Evolutionary conservation across 2,797 vertebrate genomes (phyloP), one percentile per base, ranked within the genome.

Genomic region (Dicrostonyx torquatus): DNA sequence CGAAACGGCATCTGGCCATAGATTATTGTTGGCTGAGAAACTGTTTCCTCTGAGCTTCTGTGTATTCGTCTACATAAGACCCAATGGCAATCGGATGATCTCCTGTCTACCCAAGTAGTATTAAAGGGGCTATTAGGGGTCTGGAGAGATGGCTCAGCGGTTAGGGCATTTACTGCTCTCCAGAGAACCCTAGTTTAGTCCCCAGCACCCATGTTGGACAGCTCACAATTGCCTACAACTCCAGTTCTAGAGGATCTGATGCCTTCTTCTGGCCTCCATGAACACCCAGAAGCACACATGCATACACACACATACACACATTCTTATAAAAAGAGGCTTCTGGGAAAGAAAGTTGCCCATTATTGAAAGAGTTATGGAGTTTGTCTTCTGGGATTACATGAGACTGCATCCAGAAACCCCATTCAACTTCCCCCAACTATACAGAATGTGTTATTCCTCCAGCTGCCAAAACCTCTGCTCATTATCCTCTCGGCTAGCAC

Each of bases 361-460:
- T 18, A 53, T 31, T 78, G 70, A 22, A 50, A 87, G 50, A 79
- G n/a, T 43, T 43, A 91, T 72, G 90, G 73, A 50, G 58, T 72
- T 40, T 43, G 77, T 78, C 60, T 92, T 85, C 84, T 91, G 87
- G 50, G 43, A 48, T 45, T 73, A 75, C 3, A 34, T 70, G 82
- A 91, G 31, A 72, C 70, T 79, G 50, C 37, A 75, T 72, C 31
- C 13, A 45, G 43, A 93, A 94, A 29, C 5, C 40, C 45, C 15
- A 37, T 89, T 80, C 62, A 55, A 40, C 66, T 43, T 31, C 68
- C 68, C 86, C 78, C 78, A 89, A 3, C 45, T 86, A 85, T 37
- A 89, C 55, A 55, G 22, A 92, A 89, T 68, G 89, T 48, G 29
- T 48, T 85, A 68, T 68, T 96, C 55, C 24, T 93, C 94, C 93